Percentiles rank a stretch among this genome's conserved stretches.
phyloP scores from a whole-genome alignment of 2,113 vertebrate genomes.

The Dipodomys ordii region DNA sequence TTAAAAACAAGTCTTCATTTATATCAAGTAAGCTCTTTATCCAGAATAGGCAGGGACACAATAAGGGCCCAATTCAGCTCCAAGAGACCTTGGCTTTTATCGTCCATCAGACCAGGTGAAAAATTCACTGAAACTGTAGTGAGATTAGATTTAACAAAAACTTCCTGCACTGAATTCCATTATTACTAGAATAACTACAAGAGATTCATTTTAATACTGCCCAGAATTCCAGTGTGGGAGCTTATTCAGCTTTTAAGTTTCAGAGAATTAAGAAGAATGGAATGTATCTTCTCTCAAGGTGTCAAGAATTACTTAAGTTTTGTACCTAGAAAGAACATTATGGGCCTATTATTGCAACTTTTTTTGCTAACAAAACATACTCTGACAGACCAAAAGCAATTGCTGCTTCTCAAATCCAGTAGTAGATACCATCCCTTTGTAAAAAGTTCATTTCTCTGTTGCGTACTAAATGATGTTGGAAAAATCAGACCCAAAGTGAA shows the following conservation, averaged over 20 bases:
- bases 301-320: background rate
- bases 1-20: slow-evolving; percentile 73
- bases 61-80: slow-evolving; percentile 75
- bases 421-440: background rate
- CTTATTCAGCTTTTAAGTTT: slow-evolving; percentile 66
- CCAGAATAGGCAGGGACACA: slow-evolving; percentile 6
- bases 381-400: background rate
- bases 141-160: slow-evolving; percentile 85
- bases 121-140: slow-evolving; percentile 79
- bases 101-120: slow-evolving; percentile 82
- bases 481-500: background rate
- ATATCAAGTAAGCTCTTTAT: slow-evolving; percentile 70
- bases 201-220: slow-evolving; percentile 82
- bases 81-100: slow-evolving; percentile 79
- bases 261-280: slow-evolving; percentile 66
- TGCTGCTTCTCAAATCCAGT: background rate
- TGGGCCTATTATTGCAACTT: background rate
- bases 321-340: slow-evolving; percentile 34
- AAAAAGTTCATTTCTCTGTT: background rate
- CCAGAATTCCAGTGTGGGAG: slow-evolving; percentile 66
- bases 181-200: slow-evolving; percentile 86
- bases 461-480: background rate
- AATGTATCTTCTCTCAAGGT: slow-evolving; percentile 35
- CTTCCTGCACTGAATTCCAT: slow-evolving; percentile 85
- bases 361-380: slow-evolving; percentile 21